Evolutionary conservation across 2,113 vertebrate genomes (phyloP).

Genomic region (Thomomys bottae): DNA sequence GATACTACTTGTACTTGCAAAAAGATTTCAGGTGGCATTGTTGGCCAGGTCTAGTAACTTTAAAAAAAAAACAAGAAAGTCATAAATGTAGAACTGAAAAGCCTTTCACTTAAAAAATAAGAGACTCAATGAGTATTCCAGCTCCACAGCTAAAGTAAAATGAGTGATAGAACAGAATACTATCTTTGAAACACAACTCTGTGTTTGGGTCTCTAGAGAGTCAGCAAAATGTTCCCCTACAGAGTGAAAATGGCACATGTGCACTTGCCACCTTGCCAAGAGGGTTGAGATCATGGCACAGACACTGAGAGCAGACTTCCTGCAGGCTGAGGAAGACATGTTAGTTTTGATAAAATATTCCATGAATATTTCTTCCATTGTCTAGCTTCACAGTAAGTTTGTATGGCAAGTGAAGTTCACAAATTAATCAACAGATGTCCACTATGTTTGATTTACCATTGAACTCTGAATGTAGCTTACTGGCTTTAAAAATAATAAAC

Average conservation of each 20-base stretch:
- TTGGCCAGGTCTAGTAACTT: slow-evolving; percentile 65
- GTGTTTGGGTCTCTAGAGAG: slow-evolving; percentile 40
- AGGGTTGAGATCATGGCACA: neutral
- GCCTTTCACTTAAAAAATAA: slow-evolving; percentile 39
- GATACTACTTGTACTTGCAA: slow-evolving; percentile 75
- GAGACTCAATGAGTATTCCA: neutral
- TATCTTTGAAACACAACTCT: slow-evolving; percentile 65
- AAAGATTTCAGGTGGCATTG: slow-evolving; percentile 36
- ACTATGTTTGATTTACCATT: neutral
- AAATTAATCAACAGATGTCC: neutral
- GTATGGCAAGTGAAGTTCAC: neutral
- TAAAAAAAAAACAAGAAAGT: slow-evolving; percentile 28
- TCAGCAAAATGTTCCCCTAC: neutral
- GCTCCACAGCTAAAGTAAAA: slow-evolving; percentile 48
- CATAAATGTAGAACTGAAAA: slow-evolving; percentile 32
- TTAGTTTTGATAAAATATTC: neutral
- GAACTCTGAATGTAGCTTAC: neutral
- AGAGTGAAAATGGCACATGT: neutral
- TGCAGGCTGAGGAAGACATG: neutral
- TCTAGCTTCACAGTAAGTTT: neutral
- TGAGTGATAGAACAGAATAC: slow-evolving; percentile 48
- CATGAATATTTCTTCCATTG: neutral
- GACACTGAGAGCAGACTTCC: neutral
- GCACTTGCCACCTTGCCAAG: neutral
- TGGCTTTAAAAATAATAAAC: too few species aligned